Conservation (phyloP, 1,140 invertebrate species). For the Centruroides vittatus region DNA sequence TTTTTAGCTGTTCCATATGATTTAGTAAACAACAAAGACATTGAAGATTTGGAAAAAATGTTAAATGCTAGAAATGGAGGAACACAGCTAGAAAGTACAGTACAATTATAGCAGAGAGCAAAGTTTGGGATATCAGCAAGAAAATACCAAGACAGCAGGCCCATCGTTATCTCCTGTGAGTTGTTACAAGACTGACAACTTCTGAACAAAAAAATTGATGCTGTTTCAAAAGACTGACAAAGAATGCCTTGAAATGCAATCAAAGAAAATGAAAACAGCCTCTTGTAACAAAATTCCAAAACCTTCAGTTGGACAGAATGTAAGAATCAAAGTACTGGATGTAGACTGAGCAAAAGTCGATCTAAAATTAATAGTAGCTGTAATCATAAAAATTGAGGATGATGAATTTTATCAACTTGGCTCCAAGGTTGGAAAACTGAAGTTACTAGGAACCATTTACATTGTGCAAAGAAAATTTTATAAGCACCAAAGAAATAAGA, state of each 20-base stretch:
- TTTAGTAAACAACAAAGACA: no score
- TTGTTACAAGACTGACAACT: not conserved
- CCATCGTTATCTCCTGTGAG: not conserved
- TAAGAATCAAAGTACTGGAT: not conserved
- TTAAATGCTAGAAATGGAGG: no score
- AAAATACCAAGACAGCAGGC: not conserved
- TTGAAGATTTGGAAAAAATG: no score
- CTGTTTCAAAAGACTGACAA: not conserved
- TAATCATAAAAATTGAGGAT: not conserved
- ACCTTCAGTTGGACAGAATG: not conserved
- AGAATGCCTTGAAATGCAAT: not conserved
- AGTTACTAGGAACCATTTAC: not conserved
- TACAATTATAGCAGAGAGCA: not conserved
- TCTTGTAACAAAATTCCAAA: not conserved
- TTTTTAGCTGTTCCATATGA: no score
- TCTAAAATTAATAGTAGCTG: not conserved
- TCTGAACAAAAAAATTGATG: not conserved
- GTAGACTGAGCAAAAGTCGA: not conserved
- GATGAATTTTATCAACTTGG: not conserved
- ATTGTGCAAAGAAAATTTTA: conserved; percentile 1
- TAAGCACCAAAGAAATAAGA: not conserved
- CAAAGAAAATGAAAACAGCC: not conserved
- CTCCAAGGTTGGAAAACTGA: not conserved
- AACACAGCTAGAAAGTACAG: no score
- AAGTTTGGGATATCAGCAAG: no score